Evolutionary conservation across 2,888 invertebrate genomes (phyloP), one percentile per base, ranked within the genome.

Genomic region (Drosophila setosimentum): DNA sequence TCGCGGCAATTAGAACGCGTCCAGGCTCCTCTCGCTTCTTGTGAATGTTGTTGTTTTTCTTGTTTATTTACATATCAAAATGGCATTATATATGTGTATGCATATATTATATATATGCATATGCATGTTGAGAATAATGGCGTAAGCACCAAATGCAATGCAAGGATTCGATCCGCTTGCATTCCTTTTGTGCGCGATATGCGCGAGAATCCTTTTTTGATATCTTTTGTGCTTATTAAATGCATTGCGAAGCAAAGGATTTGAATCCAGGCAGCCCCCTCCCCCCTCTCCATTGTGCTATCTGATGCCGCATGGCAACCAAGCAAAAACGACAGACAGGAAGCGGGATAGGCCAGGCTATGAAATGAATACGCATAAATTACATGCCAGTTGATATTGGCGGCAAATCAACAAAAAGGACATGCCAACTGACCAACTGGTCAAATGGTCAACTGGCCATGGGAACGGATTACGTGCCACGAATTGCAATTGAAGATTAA

Each of bases 301-400:
- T 62, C 59, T 40, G 50, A 55, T 57, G 29, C 27, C 37, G 40
- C 18, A 24, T 49, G 42, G 18, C 29, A 50, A 50, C 60, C 64
- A 64, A 35, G 27, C 63, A 53, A 51, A 18, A 30, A n/a, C 29
- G 16, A 50, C 53, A 65, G 65, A 75, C 88, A 90, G 88, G 88
- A 88, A 89, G 87, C 82, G 80, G 90, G 82, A 89, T 90, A 84
- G 90, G 80, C 82, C 76, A 76, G 73, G 73, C 73, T 69, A 81
- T 90, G 80, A 90, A 87, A 87, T 90, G 78, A 90, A 87, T 90
- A 87, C 89, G 90, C 87, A 87, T 88, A 88, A 87, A 87, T 87
- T 87, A 83, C 85, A 89, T 62, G 71, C 57, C 78, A 48, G 58
- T 45, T 65, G 24, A 77, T 68, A 66, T 54, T 18, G 63, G 57